Percentiles rank a stretch among this genome's conserved stretches.
phyloP scores from a whole-genome alignment of 2,113 vertebrate species.

The Aspiorhynchus laticeps region DNA sequence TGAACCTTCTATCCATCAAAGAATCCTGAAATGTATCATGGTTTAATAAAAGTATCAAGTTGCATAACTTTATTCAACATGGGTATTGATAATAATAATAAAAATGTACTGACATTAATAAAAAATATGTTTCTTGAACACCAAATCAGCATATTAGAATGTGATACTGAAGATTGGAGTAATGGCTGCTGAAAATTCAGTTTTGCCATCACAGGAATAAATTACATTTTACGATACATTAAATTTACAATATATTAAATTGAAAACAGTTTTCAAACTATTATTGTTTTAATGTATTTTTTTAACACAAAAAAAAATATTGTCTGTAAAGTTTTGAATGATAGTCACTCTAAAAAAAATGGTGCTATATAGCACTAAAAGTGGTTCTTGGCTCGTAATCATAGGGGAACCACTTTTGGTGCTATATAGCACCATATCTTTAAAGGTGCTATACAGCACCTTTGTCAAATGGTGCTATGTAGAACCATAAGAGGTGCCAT shows the following conservation, averaged over 20 bases:
- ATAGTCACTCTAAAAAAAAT: background rate
- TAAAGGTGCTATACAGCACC: too few species aligned
- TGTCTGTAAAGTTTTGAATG: background rate
- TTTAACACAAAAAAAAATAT: background rate
- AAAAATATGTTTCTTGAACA: background rate
- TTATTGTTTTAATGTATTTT: background rate
- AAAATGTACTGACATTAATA: too few species aligned
- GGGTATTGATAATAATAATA: too few species aligned
- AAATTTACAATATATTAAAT: background rate
- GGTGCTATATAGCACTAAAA: too few species aligned
- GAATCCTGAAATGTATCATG: background rate
- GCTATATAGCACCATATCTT: too few species aligned
- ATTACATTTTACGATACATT: background rate
- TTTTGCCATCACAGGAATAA: background rate
- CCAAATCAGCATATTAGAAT: background rate
- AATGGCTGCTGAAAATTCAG: background rate
- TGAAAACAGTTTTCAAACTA: background rate
- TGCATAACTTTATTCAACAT: background rate
- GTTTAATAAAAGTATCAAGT: background rate
- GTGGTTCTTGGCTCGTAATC: too few species aligned
- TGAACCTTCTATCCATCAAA: background rate
- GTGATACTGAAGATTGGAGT: background rate
- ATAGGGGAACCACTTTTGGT: too few species aligned
- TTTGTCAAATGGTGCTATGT: too few species aligned
- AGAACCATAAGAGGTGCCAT: too few species aligned